Evolutionary conservation across 2,113 vertebrate genomes (phyloP), one percentile per base, ranked within the genome.

Genomic region (Hippocampus abdominalis): DNA sequence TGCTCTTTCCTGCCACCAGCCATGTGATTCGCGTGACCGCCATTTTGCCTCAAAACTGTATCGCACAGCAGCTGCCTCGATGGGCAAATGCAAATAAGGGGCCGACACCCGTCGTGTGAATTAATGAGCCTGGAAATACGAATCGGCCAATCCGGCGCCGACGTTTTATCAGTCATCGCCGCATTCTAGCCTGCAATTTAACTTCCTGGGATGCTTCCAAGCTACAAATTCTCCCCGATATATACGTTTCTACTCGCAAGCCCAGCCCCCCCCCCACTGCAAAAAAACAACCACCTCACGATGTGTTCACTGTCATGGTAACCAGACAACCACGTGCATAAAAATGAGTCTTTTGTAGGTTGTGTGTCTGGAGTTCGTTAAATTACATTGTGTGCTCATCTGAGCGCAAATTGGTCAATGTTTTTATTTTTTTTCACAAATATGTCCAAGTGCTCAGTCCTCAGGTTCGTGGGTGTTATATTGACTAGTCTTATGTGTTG

Each of bases 21-120:
- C 83, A 78, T 65, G 69, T 84, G 86, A 89, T 84, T 88, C 56
- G 81, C 77, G 78, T 89, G 86, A 89, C 89, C 84, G 82, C 89
- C 89, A 91, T 91, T 89, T 91, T 91, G 85, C 88, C 87, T 84
- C 78, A 75, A 70, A 77, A 90, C 85, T 89, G 89, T 89, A 89
- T 83, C 62, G 76, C 75, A 20, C 75, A 57, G 84, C 89, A 89
- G 88, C 88, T 89, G 86, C 76, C 74, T 70, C 62, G 78, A 89
- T 79, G 78, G 77, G 78, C 75, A 36, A 85, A 87, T 89, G 88
- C 83, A 90, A 89, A 89, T 83, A 57, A 3, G 63, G 76, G 75
- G 32, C 32, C 67, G 62, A 68, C 63, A 65, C 67, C 48, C 57
- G 56, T 36, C 60, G 42, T 76, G 76, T 78, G 75, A 85, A 87